phyloP scores from a whole-genome alignment of 2,888 invertebrate genomes.

The Heteropelma amictum region DNA sequence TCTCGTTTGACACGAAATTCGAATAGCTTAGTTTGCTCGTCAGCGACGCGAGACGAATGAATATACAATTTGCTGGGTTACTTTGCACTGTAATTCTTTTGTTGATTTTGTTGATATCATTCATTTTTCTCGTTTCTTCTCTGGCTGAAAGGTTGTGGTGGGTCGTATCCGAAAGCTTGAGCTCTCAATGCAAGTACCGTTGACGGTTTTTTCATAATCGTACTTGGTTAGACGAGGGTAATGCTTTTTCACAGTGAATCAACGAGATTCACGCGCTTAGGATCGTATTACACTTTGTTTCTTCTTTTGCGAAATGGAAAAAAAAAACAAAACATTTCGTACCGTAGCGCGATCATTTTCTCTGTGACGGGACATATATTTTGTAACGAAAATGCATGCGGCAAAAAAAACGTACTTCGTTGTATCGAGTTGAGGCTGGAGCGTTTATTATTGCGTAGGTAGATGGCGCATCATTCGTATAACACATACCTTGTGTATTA shows the following conservation, averaged over 20 bases:
- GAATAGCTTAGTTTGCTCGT: not conserved
- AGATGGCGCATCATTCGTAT: slow-evolving; percentile 32
- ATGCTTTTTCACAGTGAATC: slow-evolving; percentile 75
- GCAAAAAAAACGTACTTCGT: slow-evolving; percentile 6
- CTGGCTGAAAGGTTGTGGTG: slow-evolving; percentile 61
- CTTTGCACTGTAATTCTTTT: slow-evolving; percentile 13
- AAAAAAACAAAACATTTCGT: not conserved
- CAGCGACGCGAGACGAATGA: not conserved
- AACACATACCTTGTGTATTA: slow-evolving; percentile 27
- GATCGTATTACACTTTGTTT: slow-evolving; percentile 53
- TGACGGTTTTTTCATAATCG: slow-evolving; percentile 57
- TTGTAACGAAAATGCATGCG: slow-evolving; percentile 31
- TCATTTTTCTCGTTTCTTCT: slow-evolving; percentile 35
- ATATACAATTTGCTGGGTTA: not conserved
- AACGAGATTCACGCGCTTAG: slow-evolving; percentile 68
- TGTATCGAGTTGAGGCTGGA: slow-evolving; percentile 35
- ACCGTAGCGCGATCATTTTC: not conserved
- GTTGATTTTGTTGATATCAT: slow-evolving; percentile 37
- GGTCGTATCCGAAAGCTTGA: slow-evolving; percentile 54
- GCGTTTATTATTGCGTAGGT: slow-evolving; percentile 43
- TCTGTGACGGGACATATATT: slow-evolving; percentile 9
- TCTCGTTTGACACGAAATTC: not conserved
- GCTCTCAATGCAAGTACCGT: slow-evolving; percentile 41
- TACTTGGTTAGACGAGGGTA: slow-evolving; percentile 65
- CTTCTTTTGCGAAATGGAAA: slow-evolving; percentile 11